Base-by-base conservation (phyloP, 2,113 vertebrate genomes). In the Neolamprologus toae region DNA sequence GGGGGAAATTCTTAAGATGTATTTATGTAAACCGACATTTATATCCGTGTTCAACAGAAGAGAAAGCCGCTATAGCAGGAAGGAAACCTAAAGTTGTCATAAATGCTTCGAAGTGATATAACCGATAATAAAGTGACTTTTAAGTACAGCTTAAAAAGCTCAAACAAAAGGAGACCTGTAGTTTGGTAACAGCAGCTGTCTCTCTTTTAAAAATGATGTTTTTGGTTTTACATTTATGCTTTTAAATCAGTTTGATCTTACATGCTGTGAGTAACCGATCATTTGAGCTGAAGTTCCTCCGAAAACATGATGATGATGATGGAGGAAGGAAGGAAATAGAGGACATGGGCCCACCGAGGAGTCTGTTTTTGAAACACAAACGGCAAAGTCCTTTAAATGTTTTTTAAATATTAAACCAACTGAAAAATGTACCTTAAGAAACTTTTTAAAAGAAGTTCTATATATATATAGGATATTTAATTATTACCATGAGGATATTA, bases 251-350 rank as follows among this genome's bases (percentile, higher is more conserved):
- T 68, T 40, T 23, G 9, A 68, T 4, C 9, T 23, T 9, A 23
- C 19, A 71, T 16, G 14, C 37, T 42, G 35, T 42, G 66, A 71
- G 31, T 0, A n/a, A n/a, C 59, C 6, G 1, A 40, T 68, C 11
- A 40, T 68, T 68, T 9, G 2, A 68, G 12, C 35, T 21, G 5
- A 71, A 40, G 35, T 21, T 14, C 35, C 7, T 16, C 7, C 8
- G 8, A 61, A 61, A 61, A 61, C 57, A 31, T 57, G 0, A 54
- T 53, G 51, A n/a, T 53, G 8, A 55, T 55, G 51, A 54, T 55
- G 12, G 95, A 98, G 83, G 98, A 98, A 9, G 98, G 97, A 21
- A 93, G 93, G n/a, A 97, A 98, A 94, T 98, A 98, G 76, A 97
- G 26, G 17, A 97, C 87, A 17, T 93, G 94, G 0, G 93, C 97